Conservation (phyloP, 2,113 vertebrate species). For the Eublepharis macularius region DNA sequence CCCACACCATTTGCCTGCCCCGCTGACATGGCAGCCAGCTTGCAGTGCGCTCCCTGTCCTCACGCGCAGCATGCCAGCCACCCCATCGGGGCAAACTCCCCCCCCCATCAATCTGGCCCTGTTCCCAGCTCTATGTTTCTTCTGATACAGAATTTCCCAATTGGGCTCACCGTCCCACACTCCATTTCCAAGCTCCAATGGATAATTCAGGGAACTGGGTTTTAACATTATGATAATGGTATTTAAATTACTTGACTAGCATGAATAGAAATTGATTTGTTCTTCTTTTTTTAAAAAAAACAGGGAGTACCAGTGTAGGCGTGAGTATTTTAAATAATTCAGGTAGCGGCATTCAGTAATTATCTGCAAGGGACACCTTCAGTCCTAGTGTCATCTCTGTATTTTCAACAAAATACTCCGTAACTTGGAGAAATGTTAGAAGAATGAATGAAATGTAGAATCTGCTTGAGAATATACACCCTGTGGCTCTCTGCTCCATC, state of each 20-base stretch:
- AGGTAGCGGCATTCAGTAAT: neutral
- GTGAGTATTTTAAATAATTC: slow-evolving; percentile 18
- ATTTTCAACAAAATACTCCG: neutral
- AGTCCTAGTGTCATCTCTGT: slow-evolving; percentile 28
- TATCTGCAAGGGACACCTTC: slow-evolving; percentile 3
- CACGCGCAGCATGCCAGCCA: no score
- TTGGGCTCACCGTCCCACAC: no score
- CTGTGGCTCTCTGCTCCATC: neutral
- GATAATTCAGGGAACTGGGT: neutral
- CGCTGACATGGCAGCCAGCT: no score
- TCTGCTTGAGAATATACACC: neutral
- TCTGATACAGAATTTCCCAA: neutral
- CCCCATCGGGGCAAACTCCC: no score
- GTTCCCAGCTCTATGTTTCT: no score
- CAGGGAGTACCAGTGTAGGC: neutral
- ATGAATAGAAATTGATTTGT: neutral
- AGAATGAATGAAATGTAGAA: slow-evolving; percentile 23
- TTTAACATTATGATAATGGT: neutral
- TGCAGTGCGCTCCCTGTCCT: no score
- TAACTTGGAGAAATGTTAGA: slow-evolving; percentile 10
- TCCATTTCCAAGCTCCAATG: neutral
- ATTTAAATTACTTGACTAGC: neutral
- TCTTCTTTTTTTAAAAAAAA: neutral
- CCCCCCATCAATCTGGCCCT: no score
- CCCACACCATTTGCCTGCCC: no score